A percentile compares a stretch with the other conserved stretches of the same genome.
phyloP scores from a whole-genome alignment of 2,113 vertebrate species.

The Polypterus bichir region DNA sequence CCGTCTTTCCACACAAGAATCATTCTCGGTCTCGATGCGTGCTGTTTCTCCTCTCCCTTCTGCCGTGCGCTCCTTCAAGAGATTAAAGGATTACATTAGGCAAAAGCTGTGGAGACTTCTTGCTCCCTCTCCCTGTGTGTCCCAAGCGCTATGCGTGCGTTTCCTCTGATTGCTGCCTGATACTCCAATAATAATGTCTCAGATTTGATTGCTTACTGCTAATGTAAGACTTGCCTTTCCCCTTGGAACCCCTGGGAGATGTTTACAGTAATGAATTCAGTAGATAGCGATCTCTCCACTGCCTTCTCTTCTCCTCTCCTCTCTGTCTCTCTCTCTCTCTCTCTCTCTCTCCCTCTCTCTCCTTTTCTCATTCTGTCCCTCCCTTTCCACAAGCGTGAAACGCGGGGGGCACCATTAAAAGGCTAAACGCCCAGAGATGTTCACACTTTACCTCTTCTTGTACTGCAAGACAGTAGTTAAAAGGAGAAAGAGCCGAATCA shows the following conservation, averaged over 20 bases:
- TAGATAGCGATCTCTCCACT: conserved; percentile 38
- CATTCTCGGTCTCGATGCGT: not conserved
- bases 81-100: conserved; percentile 12
- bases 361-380: conserved; percentile 41
- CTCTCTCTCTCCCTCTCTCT: conserved; percentile 20
- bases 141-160: conserved; percentile 21
- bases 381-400: conserved; percentile 61
- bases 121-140: conserved; percentile 3
- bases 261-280: conserved; percentile 72
- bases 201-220: conserved; percentile 34
- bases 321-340: not conserved
- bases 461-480: not conserved
- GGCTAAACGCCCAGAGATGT: not conserved
- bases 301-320: conserved; percentile 18
- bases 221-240: conserved; percentile 49
- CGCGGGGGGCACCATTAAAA: conserved; percentile 46
- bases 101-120: conserved; percentile 5
- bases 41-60: conserved; percentile 4
- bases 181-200: conserved; percentile 34
- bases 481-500: not conserved
- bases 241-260: conserved; percentile 59
- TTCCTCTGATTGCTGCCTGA: conserved; percentile 25
- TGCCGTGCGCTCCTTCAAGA: conserved; percentile 5
- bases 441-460: not conserved
- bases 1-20: not conserved